These are phyloP conservation scores for Rhingia rostrata DNA, from an alignment of 2,888 invertebrate genomes.

Conservation along the genomic window DNA sequence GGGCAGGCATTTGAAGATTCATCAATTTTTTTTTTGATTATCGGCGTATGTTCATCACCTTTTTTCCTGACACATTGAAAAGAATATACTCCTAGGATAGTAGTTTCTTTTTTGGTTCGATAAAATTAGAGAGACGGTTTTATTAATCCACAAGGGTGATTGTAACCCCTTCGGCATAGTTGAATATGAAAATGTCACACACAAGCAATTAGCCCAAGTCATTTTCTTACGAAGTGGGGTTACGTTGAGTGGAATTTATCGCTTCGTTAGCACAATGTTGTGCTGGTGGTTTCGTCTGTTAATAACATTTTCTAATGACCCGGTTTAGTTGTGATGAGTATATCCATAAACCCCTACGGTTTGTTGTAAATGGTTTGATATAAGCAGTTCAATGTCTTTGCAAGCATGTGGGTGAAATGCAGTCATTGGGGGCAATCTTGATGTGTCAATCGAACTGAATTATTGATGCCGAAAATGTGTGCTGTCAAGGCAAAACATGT, in stretches of 20 bases:
- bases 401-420: slow-evolving; percentile 15
- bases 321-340: slow-evolving; percentile 6
- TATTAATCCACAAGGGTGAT: slow-evolving; percentile 8
- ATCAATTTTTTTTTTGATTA: slow-evolving; percentile 5
- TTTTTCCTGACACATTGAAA: not conserved
- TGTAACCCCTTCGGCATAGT: slow-evolving; percentile 23
- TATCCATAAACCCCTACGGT: not conserved
- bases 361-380: not conserved
- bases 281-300: slow-evolving; percentile 12
- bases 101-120: slow-evolving; percentile 19
- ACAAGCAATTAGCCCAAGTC: not conserved
- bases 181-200: slow-evolving; percentile 1
- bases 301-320: slow-evolving; percentile 15
- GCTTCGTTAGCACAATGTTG: slow-evolving; percentile 8
- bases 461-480: not conserved
- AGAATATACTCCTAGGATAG: slow-evolving; percentile 3
- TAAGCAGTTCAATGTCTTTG: not conserved
- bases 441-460: not conserved
- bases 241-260: slow-evolving; percentile 33
- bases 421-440: not conserved
- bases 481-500: no score
- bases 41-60: not conserved
- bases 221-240: not conserved
- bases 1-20: not conserved
- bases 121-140: not conserved